Evolutionary conservation across 2,113 vertebrate species (phyloP).

Genomic region (Dasypus novemcinctus): DNA sequence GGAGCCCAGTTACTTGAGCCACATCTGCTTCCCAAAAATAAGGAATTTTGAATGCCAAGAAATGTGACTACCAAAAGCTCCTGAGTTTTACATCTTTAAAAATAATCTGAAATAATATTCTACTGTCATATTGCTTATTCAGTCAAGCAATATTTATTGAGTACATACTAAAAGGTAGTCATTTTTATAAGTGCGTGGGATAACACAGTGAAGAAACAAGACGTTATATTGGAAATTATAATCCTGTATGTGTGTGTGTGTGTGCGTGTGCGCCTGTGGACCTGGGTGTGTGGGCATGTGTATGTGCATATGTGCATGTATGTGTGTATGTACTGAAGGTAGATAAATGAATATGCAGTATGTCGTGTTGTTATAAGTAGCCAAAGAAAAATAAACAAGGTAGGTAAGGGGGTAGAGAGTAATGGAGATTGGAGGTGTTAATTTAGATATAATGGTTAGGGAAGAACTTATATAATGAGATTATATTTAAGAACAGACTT

Average conservation of each 20-base stretch:
- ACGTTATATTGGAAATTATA: neutral
- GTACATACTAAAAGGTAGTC: neutral
- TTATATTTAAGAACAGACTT: neutral
- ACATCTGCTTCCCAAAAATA: no score
- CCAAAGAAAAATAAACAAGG: neutral
- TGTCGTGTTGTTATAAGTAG: neutral
- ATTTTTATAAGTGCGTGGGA: neutral
- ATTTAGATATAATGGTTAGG: neutral
- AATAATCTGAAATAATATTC: neutral
- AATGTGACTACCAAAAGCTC: neutral
- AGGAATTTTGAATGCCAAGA: neutral
- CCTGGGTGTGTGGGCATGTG: neutral
- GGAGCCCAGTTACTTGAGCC: no score
- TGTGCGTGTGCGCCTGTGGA: accelerated
- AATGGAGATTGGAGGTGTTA: neutral
- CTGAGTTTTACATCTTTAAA: neutral
- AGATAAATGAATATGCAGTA: neutral
- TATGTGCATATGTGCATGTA: neutral
- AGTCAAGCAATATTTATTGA: neutral
- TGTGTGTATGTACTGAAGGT: neutral
- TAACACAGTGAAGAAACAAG: neutral
- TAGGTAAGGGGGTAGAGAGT: neutral
- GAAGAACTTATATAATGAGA: neutral
- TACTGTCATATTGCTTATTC: neutral
- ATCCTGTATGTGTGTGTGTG: accelerated